Percentiles rank a stretch among this genome's conserved stretches.
Evolutionary conservation across 2,113 vertebrate genomes (phyloP).

Genomic region (Crotalus viridis): DNA sequence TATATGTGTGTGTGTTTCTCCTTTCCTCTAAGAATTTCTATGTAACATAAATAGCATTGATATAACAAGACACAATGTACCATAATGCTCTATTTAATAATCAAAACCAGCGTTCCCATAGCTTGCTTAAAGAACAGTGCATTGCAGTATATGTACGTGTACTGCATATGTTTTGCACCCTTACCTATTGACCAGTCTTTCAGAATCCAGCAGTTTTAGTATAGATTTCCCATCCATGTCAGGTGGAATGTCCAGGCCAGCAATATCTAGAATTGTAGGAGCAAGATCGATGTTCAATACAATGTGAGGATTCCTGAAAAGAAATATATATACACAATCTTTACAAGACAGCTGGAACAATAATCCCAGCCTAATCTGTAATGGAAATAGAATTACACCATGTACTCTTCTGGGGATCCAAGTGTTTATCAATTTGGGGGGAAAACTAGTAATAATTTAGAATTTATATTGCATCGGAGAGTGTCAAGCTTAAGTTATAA

Average conservation of each 20-base stretch:
- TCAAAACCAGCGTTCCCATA: background rate
- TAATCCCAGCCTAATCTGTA: background rate
- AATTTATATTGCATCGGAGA: background rate
- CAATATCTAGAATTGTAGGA: slow-evolving; percentile 94
- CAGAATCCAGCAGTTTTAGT: slow-evolving; percentile 90
- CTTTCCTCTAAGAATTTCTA: background rate
- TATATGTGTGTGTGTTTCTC: background rate
- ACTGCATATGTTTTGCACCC: background rate
- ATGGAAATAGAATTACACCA: background rate
- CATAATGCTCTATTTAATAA: slow-evolving; percentile 19
- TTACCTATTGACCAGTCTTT: slow-evolving; percentile 88
- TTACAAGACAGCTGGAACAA: background rate
- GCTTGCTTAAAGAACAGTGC: slow-evolving; percentile 22
- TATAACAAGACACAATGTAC: background rate
- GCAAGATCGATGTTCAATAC: slow-evolving; percentile 95
- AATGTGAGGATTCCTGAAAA: slow-evolving; percentile 86
- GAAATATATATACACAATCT: background rate
- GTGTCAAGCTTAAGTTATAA: background rate
- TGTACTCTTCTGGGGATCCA: background rate
- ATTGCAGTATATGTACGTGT: background rate
- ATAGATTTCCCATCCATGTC: slow-evolving; percentile 98
- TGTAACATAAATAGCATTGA: slow-evolving; percentile 6
- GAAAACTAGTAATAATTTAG: background rate
- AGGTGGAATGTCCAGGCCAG: slow-evolving; percentile 87
- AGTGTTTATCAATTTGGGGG: background rate